phyloP scores from a whole-genome alignment of 2,888 invertebrate species.

The Colletes collaris region DNA sequence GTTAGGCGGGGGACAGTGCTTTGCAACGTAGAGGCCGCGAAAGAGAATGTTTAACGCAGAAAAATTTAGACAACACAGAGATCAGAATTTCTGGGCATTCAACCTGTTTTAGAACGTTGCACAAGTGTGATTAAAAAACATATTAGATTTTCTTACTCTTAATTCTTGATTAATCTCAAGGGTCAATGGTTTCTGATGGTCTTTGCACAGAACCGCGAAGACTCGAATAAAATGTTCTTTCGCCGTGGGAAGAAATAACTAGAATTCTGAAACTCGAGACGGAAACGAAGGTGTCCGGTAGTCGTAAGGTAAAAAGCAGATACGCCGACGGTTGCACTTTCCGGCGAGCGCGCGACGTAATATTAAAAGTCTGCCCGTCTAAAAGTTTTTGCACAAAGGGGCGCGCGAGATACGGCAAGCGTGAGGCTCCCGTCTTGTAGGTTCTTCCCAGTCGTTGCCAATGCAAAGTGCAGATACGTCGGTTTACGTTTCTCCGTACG shows the following conservation, averaged over 20 bases:
- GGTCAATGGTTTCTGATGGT: no score
- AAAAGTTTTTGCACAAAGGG: slow-evolving; percentile 41
- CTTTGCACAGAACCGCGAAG: no score
- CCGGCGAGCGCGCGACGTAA: slow-evolving; percentile 20
- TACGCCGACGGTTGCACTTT: slow-evolving; percentile 17
- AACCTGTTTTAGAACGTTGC: no score
- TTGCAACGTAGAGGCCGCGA: no score
- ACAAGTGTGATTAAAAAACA: no score
- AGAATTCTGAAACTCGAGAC: slow-evolving; percentile 11
- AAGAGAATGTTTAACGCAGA: no score
- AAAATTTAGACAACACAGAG: no score
- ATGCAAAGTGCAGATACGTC: slow-evolving; percentile 16
- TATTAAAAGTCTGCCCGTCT: slow-evolving; percentile 43
- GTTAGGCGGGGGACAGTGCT: neutral
- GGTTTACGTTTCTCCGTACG: slow-evolving; percentile 25
- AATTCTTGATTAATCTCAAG: no score
- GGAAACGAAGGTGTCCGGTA: slow-evolving; percentile 24
- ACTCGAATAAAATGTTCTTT: neutral
- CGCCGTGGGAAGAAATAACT: neutral
- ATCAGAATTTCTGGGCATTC: no score
- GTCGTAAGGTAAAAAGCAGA: slow-evolving; percentile 35
- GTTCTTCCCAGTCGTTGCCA: slow-evolving; percentile 3
- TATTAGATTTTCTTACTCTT: no score
- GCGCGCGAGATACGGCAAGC: slow-evolving; percentile 20
- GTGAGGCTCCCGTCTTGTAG: slow-evolving; percentile 34